These are phyloP conservation scores for Anolis carolinensis DNA, from an alignment of 2,113 vertebrate species.

Conservation along the genomic window DNA sequence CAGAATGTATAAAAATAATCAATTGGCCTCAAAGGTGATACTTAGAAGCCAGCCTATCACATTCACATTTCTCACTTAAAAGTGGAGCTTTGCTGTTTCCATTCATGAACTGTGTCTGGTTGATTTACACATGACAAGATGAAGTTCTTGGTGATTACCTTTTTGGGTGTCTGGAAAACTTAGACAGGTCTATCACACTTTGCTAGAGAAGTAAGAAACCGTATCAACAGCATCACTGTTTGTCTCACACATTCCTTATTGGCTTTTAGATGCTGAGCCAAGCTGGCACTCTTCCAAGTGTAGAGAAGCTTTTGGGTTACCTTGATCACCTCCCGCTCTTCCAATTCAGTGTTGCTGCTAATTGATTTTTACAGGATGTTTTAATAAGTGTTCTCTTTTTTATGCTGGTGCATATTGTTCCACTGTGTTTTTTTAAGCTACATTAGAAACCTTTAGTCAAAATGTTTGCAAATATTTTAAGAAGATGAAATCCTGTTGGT, in stretches of 20 bases:
- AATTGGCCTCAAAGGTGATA: no score
- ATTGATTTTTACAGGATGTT: not conserved
- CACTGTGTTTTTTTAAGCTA: not conserved
- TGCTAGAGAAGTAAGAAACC: no score
- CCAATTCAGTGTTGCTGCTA: not conserved
- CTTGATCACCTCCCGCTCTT: not conserved
- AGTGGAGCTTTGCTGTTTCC: not conserved
- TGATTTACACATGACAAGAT: slow-evolving; percentile 1
- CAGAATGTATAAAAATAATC: no score
- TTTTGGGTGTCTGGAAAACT: slow-evolving; percentile 7
- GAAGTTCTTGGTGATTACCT: not conserved
- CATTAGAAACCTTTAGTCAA: not conserved
- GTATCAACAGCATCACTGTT: not conserved
- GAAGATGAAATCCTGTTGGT: no score
- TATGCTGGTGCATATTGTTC: not conserved
- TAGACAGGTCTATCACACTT: slow-evolving; percentile 2
- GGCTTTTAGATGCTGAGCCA: not conserved
- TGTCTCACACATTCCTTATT: not conserved
- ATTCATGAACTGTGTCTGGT: slow-evolving; percentile 2
- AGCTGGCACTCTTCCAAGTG: not conserved
- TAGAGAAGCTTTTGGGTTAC: not conserved
- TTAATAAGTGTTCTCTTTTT: not conserved
- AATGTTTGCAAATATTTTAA: not conserved
- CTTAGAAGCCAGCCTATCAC: not conserved
- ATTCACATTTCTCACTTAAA: slow-evolving; percentile 15